These are phyloP conservation scores for Trachurus trachurus DNA, from an alignment of 2,797 vertebrate genomes.

Conservation along the genomic window DNA sequence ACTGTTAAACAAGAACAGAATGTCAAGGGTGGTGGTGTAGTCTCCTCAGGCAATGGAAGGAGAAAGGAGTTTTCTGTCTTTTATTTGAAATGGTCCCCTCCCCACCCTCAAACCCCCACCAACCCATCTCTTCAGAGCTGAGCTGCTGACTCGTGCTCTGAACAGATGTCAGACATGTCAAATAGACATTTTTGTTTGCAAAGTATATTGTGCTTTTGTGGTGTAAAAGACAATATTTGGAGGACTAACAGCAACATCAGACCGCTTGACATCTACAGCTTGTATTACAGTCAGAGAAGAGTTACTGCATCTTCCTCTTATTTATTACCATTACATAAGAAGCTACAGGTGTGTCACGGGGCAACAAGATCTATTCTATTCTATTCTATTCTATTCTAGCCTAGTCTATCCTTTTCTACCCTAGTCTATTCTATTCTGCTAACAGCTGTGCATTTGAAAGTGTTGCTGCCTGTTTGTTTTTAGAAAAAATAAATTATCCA, in stretches of 20 bases:
- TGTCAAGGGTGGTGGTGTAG: constrained; percentile 4
- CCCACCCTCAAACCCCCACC: not conserved
- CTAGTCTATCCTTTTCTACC: constrained; percentile 18
- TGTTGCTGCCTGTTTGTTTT: constrained; percentile 11
- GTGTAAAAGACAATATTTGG: constrained; percentile 25
- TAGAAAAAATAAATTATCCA: constrained; percentile 10
- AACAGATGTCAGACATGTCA: constrained; percentile 40
- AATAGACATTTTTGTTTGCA: constrained; percentile 16
- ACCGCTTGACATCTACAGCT: constrained; percentile 1
- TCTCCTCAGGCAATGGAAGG: constrained; percentile 22
- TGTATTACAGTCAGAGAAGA: constrained; percentile 13
- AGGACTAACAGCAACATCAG: not conserved
- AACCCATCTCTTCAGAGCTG: not conserved
- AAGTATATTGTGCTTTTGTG: constrained; percentile 3
- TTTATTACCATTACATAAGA: not conserved
- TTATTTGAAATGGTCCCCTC: constrained; percentile 40
- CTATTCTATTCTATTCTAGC: constrained; percentile 20
- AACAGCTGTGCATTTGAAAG: constrained; percentile 31
- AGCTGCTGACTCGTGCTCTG: not conserved
- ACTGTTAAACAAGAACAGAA: constrained; percentile 51
- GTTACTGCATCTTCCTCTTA: not conserved
- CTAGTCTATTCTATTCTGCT: constrained; percentile 18
- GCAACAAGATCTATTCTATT: not conserved
- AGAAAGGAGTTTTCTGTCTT: constrained; percentile 23
- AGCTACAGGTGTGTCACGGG: constrained; percentile 27